Percentiles rank a stretch among this genome's conserved stretches.
Evolutionary conservation across 1,140 invertebrate species (phyloP).

Genomic region (Drosophila guanche): DNA sequence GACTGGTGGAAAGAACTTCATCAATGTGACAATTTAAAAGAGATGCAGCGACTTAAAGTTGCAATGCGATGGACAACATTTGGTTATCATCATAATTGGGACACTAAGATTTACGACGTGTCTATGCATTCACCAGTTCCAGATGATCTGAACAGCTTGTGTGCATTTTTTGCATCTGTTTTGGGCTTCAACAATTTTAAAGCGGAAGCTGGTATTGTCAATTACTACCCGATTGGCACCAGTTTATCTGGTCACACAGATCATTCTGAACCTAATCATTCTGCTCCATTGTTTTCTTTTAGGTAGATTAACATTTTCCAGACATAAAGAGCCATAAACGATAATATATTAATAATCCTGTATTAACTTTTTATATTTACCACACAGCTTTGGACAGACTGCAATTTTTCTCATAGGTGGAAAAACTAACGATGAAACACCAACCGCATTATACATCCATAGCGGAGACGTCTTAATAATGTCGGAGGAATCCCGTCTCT

Average conservation of each 20-base stretch:
- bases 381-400: slow-evolving; percentile 91
- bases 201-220: slow-evolving; percentile 96
- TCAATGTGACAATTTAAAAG: slow-evolving; percentile 73
- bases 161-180: slow-evolving; percentile 86
- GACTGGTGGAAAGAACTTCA: slow-evolving; percentile 84
- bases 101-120: slow-evolving; percentile 93
- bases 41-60: slow-evolving; percentile 83
- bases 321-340: not conserved
- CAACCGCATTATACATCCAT: slow-evolving; percentile 88
- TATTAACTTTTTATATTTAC: not conserved
- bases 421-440: slow-evolving; percentile 86
- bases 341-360: not conserved
- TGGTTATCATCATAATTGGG: slow-evolving; percentile 98
- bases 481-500: slow-evolving; percentile 89
- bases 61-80: slow-evolving; percentile 95
- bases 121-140: slow-evolving; percentile 88
- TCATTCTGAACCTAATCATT: slow-evolving; percentile 93
- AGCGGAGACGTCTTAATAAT: slow-evolving; percentile 95
- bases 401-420: slow-evolving; percentile 94
- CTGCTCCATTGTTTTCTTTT: slow-evolving; percentile 94
- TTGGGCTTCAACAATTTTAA: slow-evolving; percentile 88
- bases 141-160: slow-evolving; percentile 87
- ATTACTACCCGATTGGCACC: slow-evolving; percentile 96
- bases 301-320: slow-evolving; percentile 84
- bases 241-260: slow-evolving; percentile 95